Conservation (phyloP, 1,140 invertebrate species). For the Megalopta genalis region DNA sequence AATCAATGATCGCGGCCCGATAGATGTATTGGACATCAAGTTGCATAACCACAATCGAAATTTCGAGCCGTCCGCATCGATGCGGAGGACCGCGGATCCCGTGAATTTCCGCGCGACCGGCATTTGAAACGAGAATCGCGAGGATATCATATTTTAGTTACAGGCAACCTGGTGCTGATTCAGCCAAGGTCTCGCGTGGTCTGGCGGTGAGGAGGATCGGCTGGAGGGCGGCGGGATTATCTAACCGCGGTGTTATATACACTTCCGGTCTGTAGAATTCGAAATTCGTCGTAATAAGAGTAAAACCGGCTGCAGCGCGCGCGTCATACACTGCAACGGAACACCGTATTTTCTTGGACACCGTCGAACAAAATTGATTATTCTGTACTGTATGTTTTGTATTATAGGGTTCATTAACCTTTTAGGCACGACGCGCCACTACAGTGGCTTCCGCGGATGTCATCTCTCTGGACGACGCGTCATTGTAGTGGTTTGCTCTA, state of each 20-base stretch:
- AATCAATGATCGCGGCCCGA: constrained; percentile 53
- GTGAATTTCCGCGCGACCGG: constrained; percentile 59
- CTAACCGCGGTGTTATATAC: not conserved
- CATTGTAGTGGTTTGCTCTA: too few species aligned
- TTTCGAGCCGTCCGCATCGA: constrained; percentile 56
- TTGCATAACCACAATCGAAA: constrained; percentile 62
- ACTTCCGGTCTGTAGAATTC: not conserved
- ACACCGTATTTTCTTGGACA: too few species aligned
- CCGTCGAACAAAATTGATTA: too few species aligned
- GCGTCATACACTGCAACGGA: too few species aligned
- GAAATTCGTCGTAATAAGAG: not conserved
- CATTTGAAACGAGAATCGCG: constrained; percentile 52
- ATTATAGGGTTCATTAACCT: too few species aligned
- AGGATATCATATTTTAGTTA: constrained; percentile 47
- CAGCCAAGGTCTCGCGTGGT: constrained; percentile 7
- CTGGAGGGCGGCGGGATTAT: too few species aligned
- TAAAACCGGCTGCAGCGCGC: too few species aligned
- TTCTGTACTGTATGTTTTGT: too few species aligned
- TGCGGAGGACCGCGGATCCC: constrained; percentile 61
- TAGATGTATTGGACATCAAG: constrained; percentile 50
- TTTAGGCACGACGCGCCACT: too few species aligned
- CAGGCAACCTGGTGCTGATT: not conserved
- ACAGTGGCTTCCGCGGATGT: too few species aligned
- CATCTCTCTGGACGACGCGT: too few species aligned
- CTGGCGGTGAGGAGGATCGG: too few species aligned